A percentile compares a stretch with the other conserved stretches of the same genome.
Evolutionary conservation across 2,888 invertebrate genomes (phyloP).

Genomic region (Phyto melanocephala): DNA sequence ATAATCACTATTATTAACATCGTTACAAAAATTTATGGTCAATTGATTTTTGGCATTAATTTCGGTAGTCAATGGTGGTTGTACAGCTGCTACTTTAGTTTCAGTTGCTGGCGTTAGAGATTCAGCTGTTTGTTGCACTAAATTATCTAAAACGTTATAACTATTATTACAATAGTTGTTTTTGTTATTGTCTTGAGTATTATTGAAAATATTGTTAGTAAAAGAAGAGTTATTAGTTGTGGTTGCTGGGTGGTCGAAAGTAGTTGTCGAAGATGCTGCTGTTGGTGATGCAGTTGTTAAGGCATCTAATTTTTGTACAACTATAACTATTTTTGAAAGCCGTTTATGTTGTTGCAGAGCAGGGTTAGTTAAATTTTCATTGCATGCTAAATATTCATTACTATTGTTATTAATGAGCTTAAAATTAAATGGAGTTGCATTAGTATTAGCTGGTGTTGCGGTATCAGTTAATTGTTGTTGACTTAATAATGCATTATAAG

Average conservation of each 20-base stretch:
- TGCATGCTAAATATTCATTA: slow-evolving; percentile 63
- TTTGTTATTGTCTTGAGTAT: neutral
- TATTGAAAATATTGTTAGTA: slow-evolving; percentile 44
- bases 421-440: slow-evolving; percentile 40
- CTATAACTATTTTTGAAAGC: slow-evolving; percentile 60
- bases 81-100: neutral
- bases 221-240: slow-evolving; percentile 52
- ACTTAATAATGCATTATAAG: slow-evolving; percentile 50
- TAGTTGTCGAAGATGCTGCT: neutral
- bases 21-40: slow-evolving; percentile 20
- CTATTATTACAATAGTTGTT: neutral
- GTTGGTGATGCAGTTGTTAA: neutral
- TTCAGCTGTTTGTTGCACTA: slow-evolving; percentile 18
- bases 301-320: slow-evolving; percentile 57
- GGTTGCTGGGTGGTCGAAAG: slow-evolving; percentile 36
- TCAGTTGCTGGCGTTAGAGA: neutral
- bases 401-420: slow-evolving; percentile 49
- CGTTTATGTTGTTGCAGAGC: slow-evolving; percentile 42
- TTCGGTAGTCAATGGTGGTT: neutral
- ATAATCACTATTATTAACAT: neutral
- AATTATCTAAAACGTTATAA: slow-evolving; percentile 31
- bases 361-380: slow-evolving; percentile 48
- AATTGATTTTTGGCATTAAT: slow-evolving; percentile 41
- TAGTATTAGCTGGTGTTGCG: slow-evolving; percentile 45
- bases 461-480: slow-evolving; percentile 48